Conservation (phyloP, 2,888 invertebrate species). For the Tanypteryx hageni region DNA sequence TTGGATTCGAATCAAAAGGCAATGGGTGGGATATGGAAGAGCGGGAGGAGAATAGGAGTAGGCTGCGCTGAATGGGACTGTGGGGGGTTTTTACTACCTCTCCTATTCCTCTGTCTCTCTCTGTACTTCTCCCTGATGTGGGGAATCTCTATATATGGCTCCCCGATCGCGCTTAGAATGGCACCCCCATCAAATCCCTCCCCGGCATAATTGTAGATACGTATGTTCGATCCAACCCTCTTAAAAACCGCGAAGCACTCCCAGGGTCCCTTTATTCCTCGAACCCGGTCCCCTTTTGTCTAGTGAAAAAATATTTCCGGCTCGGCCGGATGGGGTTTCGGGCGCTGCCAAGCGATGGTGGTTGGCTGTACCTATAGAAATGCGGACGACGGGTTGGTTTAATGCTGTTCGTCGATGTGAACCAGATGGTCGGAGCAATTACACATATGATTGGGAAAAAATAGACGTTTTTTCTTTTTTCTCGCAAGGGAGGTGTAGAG, state of each 20-base stretch:
- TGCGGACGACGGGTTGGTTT: background rate
- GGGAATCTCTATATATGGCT: too few relatives aligned
- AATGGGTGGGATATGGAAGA: background rate
- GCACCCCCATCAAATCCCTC: background rate
- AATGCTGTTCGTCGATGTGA: background rate
- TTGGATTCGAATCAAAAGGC: slow-evolving; percentile 17
- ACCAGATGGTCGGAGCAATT: background rate
- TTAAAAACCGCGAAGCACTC: background rate
- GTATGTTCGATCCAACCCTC: background rate
- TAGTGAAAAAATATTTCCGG: background rate
- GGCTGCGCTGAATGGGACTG: background rate
- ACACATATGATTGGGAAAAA: background rate
- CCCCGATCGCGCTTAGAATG: background rate
- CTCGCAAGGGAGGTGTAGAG: too few relatives aligned
- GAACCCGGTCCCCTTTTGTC: background rate
- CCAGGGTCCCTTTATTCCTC: background rate
- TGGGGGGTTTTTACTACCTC: too few relatives aligned
- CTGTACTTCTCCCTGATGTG: too few relatives aligned
- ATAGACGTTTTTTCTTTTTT: background rate
- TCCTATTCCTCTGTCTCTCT: too few relatives aligned
- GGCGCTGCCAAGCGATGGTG: background rate
- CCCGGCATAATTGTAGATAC: slow-evolving; percentile 15
- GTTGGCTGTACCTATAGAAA: background rate
- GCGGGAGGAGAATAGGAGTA: background rate
- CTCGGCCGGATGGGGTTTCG: background rate